Evolutionary conservation across 2,113 vertebrate species (phyloP), one percentile per base, ranked within the genome.

Genomic region (Thunnus maccoyii): DNA sequence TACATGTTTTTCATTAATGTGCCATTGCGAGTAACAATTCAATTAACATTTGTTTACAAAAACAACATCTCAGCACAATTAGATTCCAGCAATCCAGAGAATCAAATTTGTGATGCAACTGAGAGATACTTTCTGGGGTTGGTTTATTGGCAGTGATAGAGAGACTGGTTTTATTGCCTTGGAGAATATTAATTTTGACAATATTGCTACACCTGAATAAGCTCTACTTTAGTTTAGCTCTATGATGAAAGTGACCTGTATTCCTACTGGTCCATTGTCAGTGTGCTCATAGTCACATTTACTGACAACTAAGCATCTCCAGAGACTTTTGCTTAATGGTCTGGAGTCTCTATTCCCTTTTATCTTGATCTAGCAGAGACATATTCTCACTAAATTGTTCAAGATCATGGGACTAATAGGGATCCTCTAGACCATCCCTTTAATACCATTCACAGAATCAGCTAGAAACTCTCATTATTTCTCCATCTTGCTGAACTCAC

Each of bases 271-370:
- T 3, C 55, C 11, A 9, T 55, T 71, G 77, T 74, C 63, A 79
- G 60, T 4, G 55, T 46, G 13, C 47, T 76, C 16, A 64, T 52
- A 12, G 76, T 70, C 79, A 58, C 68, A 47, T 68, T 16, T 68
- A 44, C 68, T 61, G 64, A 77, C 54, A 80, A 50, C 27, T 73
- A 16, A 63, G 61, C 44, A 64, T 56, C 83, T 70, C 64, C 32
- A n/a, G 79, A 65, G 73, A 65, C 20, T 63, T 58, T 32, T 66
- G 55, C 25, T 74, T 86, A 82, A 87, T 72, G 72, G 83, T 70
- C 30, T 72, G 5, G 17, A 61, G 62, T 63, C 63, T 74, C 13
- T 61, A 0, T 25, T 75, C 47, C 18, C 17, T 55, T 84, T 72
- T 30, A 74, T 79, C 55, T 64, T 9, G 8, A 74, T 63, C 30